phyloP scores from a whole-genome alignment of 2,888 invertebrate genomes.

The Epinotia demarniana region DNA sequence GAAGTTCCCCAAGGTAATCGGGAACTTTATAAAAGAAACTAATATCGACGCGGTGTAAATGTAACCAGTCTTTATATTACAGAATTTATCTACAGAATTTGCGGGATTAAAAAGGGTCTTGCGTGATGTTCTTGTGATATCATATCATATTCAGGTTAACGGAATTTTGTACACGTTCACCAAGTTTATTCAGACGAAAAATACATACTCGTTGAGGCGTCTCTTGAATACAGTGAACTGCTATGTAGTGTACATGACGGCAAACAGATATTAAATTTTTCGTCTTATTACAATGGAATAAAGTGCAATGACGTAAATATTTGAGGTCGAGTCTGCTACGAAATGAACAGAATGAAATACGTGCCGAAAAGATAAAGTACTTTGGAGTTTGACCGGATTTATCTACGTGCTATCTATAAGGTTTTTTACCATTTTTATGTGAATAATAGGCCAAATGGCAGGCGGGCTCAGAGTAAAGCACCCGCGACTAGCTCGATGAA shows the following conservation, averaged over 20 bases:
- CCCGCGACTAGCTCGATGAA: not conserved
- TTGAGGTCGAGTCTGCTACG: no score
- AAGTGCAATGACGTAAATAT: no score
- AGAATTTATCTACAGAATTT: conserved; percentile 1
- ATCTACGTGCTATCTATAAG: conserved; percentile 1
- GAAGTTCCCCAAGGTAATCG: conserved; percentile 32
- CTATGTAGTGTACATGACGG: not conserved
- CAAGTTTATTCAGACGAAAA: not conserved
- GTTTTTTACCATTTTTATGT: not conserved
- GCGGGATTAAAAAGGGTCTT: conserved; percentile 26
- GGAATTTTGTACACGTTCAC: not conserved
- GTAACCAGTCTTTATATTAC: conserved; percentile 1
- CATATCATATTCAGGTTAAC: conserved; percentile 15
- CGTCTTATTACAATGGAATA: no score
- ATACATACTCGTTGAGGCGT: conserved; percentile 4
- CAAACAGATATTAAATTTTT: no score
- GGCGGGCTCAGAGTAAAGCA: not conserved
- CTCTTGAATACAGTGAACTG: conserved; percentile 10
- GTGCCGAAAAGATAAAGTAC: conserved; percentile 6
- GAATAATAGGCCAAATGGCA: not conserved
- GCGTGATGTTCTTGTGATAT: not conserved
- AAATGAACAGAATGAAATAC: not conserved
- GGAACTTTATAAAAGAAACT: conserved; percentile 41
- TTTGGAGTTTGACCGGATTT: conserved; percentile 15
- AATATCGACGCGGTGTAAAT: conserved; percentile 35